These are phyloP conservation scores for Echinarachnius parma DNA, from an alignment of 53 echinoderm and acorn worm species.

Conservation along the genomic window DNA sequence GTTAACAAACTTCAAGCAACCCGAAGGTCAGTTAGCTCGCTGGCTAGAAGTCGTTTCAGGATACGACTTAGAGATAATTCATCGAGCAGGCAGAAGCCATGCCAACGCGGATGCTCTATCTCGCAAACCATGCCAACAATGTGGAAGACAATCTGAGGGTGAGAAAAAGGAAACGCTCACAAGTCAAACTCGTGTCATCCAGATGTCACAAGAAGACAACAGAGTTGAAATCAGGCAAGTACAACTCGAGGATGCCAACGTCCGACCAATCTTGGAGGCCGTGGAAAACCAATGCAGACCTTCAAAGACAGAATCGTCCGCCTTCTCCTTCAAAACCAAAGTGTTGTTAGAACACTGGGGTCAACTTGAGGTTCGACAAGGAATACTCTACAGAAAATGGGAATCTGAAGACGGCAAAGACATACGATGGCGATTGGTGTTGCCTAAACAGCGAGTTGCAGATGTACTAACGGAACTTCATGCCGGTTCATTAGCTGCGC, in stretches of 20 bases:
- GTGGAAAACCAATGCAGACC: slow-evolving; percentile 31
- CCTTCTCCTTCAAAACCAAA: slow-evolving; percentile 13
- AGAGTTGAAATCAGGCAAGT: neutral
- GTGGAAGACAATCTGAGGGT: slow-evolving; percentile 13
- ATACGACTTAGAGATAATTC: slow-evolving; percentile 33
- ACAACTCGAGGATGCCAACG: slow-evolving; percentile 27
- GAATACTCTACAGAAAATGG: slow-evolving; percentile 49
- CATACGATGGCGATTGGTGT: slow-evolving; percentile 37
- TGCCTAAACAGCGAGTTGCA: slow-evolving; percentile 13
- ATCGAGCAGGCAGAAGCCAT: slow-evolving; percentile 31
- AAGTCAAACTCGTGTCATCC: no score
- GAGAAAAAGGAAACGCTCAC: neutral
- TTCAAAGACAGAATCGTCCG: slow-evolving; percentile 18
- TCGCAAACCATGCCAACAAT: slow-evolving; percentile 26
- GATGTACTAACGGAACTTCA: slow-evolving; percentile 50
- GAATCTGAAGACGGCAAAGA: slow-evolving; percentile 46
- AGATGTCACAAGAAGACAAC: neutral
- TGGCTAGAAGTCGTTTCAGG: slow-evolving; percentile 26
- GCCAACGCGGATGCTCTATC: slow-evolving; percentile 41
- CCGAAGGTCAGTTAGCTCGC: slow-evolving; percentile 49
- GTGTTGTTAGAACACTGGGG: slow-evolving; percentile 55
- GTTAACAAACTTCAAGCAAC: slow-evolving; percentile 44
- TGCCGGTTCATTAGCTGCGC: slow-evolving; percentile 42
- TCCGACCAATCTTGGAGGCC: slow-evolving; percentile 20
- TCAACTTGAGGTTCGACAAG: slow-evolving; percentile 29